Conservation (phyloP, 2,113 vertebrate species). For the Petroica traversi region DNA sequence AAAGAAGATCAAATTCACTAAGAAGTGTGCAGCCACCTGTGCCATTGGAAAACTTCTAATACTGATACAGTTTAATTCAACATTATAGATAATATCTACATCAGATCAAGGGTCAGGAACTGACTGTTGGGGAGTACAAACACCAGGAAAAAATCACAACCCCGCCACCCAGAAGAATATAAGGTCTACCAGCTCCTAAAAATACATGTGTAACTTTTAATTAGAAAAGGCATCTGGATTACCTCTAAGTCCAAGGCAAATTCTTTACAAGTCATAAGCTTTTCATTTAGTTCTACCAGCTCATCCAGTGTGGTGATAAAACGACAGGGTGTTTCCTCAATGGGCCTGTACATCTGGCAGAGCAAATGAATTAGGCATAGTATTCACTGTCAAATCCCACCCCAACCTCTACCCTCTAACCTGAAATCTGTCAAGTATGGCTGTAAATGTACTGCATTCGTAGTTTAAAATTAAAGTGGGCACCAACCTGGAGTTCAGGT, state of each 20-base stretch:
- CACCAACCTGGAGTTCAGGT: constrained; percentile 84
- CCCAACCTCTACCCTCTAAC: not conserved
- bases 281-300: constrained; percentile 89
- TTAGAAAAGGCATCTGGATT: not conserved
- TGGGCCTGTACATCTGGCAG: constrained; percentile 81
- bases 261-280: constrained; percentile 82
- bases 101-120: not conserved
- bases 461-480: not conserved
- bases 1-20: not conserved
- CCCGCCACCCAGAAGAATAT: not conserved
- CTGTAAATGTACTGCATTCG: not conserved
- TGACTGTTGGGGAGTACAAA: not conserved
- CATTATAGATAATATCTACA: not conserved
- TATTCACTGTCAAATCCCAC: not conserved
- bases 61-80: not conserved
- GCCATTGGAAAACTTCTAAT: not conserved
- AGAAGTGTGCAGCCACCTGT: not conserved
- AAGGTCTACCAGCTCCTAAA: not conserved
- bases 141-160: not conserved
- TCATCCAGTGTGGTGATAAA: constrained; percentile 85
- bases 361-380: not conserved
- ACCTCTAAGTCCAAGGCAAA: constrained; percentile 97
- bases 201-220: not conserved
- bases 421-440: not conserved
- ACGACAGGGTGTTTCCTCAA: constrained; percentile 81